Percentiles rank a stretch among this genome's conserved stretches.
phyloP scores from a whole-genome alignment of 2,113 vertebrate species.

The Mystacornis crossleyi region DNA sequence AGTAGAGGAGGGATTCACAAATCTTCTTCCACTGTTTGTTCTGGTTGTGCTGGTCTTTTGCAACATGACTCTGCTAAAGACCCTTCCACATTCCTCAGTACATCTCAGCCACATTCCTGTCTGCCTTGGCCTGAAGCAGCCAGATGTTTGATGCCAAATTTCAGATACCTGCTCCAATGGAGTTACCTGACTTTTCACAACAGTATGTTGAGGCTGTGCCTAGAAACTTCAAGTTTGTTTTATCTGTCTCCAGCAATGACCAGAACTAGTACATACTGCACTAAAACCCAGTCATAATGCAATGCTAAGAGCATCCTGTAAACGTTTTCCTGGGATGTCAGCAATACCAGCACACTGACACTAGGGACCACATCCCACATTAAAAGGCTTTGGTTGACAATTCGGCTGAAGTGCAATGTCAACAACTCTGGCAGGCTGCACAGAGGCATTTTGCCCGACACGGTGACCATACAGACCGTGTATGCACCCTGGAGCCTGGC shows the following conservation, averaged over 20 bases:
- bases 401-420: conserved; percentile 22
- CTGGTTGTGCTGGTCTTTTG: not conserved
- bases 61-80: not conserved
- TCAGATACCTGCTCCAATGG: not conserved
- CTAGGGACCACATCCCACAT: conserved; percentile 11
- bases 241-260: not conserved
- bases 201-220: not conserved
- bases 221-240: not conserved
- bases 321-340: not conserved
- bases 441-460: not conserved
- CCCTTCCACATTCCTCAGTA: not conserved
- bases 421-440: conserved; percentile 1
- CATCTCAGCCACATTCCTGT: not conserved
- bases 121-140: not conserved
- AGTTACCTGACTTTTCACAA: not conserved
- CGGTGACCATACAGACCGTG: not conserved
- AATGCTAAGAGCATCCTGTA: not conserved
- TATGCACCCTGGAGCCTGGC: not conserved
- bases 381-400: not conserved
- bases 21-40: not conserved
- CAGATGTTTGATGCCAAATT: not conserved
- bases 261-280: not conserved
- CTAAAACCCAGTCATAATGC: not conserved
- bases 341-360: conserved; percentile 19
- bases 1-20: not conserved